These are phyloP conservation scores for Odocoileus hemionus DNA, from an alignment of 2,113 vertebrate species.

Conservation along the genomic window DNA sequence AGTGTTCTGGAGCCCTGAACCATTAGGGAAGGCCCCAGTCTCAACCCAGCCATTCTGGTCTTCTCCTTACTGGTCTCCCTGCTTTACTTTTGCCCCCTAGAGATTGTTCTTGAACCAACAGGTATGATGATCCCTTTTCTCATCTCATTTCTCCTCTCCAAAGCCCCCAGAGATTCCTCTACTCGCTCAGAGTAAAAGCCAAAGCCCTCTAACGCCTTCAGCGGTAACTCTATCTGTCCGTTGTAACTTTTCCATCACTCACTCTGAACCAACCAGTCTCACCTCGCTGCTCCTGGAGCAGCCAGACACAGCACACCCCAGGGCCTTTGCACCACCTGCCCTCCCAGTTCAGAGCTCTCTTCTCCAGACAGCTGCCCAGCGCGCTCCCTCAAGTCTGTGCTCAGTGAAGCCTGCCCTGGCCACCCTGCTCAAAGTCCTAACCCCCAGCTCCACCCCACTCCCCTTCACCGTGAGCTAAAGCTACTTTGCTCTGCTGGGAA, in stretches of 20 bases:
- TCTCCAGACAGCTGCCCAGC: background rate
- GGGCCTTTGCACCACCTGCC: background rate
- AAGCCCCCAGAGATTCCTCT: background rate
- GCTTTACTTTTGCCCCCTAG: background rate
- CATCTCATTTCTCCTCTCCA: background rate
- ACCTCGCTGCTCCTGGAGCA: background rate
- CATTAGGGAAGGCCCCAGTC: background rate
- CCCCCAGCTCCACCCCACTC: no score
- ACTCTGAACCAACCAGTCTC: background rate
- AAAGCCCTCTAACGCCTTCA: no score
- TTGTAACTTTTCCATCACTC: fast-evolving
- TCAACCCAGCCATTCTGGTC: background rate
- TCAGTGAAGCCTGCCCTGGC: background rate
- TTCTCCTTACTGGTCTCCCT: background rate
- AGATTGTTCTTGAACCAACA: background rate
- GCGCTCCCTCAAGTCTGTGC: background rate
- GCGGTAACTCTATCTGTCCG: fast-evolving
- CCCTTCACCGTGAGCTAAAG: background rate
- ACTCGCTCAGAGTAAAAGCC: background rate
- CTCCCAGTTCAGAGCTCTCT: background rate
- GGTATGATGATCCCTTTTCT: no score
- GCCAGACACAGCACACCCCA: background rate
- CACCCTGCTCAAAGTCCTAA: fast-evolving
- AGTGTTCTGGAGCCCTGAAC: background rate
- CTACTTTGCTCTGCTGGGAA: background rate